phyloP scores from a whole-genome alignment of 2,113 vertebrate species.

The Carlito syrichta region DNA sequence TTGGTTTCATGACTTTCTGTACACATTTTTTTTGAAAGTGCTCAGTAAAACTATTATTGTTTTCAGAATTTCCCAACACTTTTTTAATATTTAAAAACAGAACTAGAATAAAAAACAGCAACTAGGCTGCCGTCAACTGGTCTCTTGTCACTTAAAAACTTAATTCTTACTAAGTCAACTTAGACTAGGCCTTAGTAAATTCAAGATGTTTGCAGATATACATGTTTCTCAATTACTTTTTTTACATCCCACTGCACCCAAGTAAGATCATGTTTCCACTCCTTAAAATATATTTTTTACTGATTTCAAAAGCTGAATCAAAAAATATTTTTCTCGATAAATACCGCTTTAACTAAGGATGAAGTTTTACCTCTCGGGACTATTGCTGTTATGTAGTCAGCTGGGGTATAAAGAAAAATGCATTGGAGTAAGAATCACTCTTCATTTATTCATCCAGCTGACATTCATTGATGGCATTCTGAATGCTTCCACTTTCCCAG shows the following conservation, averaged over 20 bases:
- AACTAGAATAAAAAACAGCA: neutral
- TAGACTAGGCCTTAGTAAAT: neutral
- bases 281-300: neutral
- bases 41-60: constrained; percentile 13
- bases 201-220: neutral
- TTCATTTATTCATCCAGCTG: neutral
- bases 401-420: neutral
- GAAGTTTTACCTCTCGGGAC: neutral
- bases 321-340: neutral
- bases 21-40: neutral
- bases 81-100: neutral
- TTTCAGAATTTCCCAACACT: neutral
- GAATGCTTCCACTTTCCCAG: neutral
- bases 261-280: neutral
- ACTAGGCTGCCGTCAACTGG: neutral
- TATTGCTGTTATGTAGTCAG: neutral
- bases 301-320: neutral
- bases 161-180: neutral
- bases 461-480: neutral
- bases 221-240: neutral
- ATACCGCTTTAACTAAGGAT: neutral
- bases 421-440: neutral
- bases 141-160: neutral
- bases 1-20: neutral
- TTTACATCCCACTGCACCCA: neutral